Evolutionary conservation across 92 coral and sea anemone genomes (phyloP), one percentile per base, ranked within the genome.

Genomic region (Zoanthus sociatus): DNA sequence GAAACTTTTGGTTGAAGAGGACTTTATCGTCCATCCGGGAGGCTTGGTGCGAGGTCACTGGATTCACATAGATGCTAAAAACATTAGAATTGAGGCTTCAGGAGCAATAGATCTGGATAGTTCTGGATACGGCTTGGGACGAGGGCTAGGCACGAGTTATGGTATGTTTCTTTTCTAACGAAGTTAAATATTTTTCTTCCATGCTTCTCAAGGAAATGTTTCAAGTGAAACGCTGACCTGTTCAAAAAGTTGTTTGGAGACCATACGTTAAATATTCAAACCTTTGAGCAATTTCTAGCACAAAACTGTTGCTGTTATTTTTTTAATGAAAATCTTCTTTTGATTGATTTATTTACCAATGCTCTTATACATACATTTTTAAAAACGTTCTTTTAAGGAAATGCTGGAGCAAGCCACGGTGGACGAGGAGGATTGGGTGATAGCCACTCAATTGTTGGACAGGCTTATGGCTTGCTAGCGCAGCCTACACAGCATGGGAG

Each of bases 371-470:
- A 50, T 7, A 37, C 4, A 37, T 4, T 50, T 15, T 1, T 54
- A 15, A 54, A 50, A 15, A 7, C 8, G 8, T 77, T 37, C 14
- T 30, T 54, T 77, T 76, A 9, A 92, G 94, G 91, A 20, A 89
- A 88, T 12, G 89, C 90, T 26, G 94, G 94, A n/a, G 94, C 92
- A 20, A 86, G 94, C 20, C 92, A 92, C 26, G 94, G 94, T 73
- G 94, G 94, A 17, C 79, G 92, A 68, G 92, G 94, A 32, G 94
- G 94, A 10, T 79, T 67, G 56, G 91, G 94, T 44, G 84, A 32
- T 32, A 77, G 45, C 37, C 76, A 60, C 53, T 88, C 91, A 44
- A 67, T 64, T 17, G 89, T 92, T 21, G 94, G 92, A 47, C 86
- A 46, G 47, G 90, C 89, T 3, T 92, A 92, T 87, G 94, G 92